phyloP scores from a whole-genome alignment of 1,140 invertebrate species.

The Drosophila sucinea region DNA sequence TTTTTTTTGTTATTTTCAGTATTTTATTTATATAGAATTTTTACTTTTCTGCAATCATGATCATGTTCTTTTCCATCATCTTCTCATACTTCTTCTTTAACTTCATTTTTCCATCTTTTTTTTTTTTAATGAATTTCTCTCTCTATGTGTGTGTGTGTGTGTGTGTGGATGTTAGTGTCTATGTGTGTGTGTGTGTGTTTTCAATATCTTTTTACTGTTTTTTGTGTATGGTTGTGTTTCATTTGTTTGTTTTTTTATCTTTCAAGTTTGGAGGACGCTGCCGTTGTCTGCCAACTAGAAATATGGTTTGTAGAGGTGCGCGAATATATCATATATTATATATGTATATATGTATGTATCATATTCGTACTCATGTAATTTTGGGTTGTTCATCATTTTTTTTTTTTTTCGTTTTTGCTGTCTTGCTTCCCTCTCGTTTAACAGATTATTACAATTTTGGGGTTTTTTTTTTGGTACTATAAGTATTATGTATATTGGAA shows the following conservation, averaged over 20 bases:
- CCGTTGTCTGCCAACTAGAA: constrained; percentile 3
- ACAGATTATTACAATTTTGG: constrained; percentile 7
- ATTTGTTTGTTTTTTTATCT: constrained; percentile 25
- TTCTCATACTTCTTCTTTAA: constrained; percentile 44
- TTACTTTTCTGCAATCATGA: constrained; percentile 31
- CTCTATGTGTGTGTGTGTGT: constrained; percentile 77
- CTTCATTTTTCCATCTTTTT: constrained; percentile 25
- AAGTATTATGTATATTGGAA: constrained; percentile 7
- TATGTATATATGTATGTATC: constrained; percentile 61
- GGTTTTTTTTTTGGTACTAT: constrained; percentile 7
- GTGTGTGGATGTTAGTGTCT: constrained; percentile 35
- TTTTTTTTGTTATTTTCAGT: constrained; percentile 62
- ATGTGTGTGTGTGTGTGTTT: constrained; percentile 23
- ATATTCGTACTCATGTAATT: constrained; percentile 16
- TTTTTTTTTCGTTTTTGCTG: constrained; percentile 22
- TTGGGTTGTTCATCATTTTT: neutral
- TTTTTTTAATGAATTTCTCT: constrained; percentile 43
- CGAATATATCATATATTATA: constrained; percentile 33
- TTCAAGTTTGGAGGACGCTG: constrained; percentile 16
- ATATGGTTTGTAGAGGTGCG: neutral
- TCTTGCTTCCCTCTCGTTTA: constrained; percentile 51
- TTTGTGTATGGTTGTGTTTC: constrained; percentile 24
- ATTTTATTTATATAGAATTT: constrained; percentile 82
- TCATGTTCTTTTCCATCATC: constrained; percentile 81
- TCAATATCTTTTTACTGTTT: constrained; percentile 85